These are phyloP conservation scores for Ametastegia equiseti DNA, from an alignment of 2,888 invertebrate genomes.

Conservation along the genomic window DNA sequence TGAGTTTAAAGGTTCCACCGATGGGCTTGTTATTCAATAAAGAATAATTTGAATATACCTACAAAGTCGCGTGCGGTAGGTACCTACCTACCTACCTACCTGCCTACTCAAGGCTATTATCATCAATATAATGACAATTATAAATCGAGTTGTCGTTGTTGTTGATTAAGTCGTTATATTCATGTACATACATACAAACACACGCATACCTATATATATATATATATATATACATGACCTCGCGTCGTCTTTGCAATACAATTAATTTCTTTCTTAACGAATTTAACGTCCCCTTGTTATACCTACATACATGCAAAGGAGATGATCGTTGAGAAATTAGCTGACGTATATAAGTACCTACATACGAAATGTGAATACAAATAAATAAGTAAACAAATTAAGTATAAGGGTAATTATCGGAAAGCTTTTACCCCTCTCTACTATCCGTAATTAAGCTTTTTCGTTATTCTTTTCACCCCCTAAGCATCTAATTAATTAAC, in stretches of 20 bases:
- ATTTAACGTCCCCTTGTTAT: neutral
- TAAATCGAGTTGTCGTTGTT: neutral
- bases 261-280: neutral
- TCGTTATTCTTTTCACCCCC: neutral
- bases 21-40: neutral
- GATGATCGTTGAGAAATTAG: neutral
- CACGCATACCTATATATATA: neutral
- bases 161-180: neutral
- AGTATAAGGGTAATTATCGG: slow-evolving; percentile 26
- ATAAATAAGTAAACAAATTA: neutral
- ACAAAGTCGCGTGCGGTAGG: no score
- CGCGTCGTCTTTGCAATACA: neutral
- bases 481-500: slow-evolving; percentile 30
- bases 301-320: neutral
- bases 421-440: slow-evolving; percentile 34
- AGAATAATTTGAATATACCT: neutral
- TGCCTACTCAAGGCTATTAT: neutral
- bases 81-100: no score
- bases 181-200: neutral
- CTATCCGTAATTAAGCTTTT: slow-evolving; percentile 24
- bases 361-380: neutral
- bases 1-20: neutral
- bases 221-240: no score
- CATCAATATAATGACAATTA: slow-evolving; percentile 4
- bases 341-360: neutral